A percentile compares a stretch with the other conserved stretches of the same genome.
phyloP scores from a whole-genome alignment of 1,140 invertebrate species.

The Physella acuta region DNA sequence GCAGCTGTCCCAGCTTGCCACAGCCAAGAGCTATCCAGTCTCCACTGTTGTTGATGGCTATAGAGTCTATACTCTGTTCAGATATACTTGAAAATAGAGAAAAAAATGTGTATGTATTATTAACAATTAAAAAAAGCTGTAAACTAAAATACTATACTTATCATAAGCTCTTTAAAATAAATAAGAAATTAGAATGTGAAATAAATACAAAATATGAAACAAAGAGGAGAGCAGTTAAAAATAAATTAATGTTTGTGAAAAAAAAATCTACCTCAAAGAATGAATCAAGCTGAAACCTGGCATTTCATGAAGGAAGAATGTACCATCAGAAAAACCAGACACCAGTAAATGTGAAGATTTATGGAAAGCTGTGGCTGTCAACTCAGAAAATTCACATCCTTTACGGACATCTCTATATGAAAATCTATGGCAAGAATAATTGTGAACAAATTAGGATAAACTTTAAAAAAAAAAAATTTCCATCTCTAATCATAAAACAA shows the following conservation, averaged over 20 bases:
- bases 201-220: too few species aligned
- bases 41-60: slow-evolving; percentile 81
- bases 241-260: too few species aligned
- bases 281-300: slow-evolving; percentile 90
- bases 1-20: slow-evolving; percentile 77
- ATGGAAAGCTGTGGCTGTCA: slow-evolving; percentile 82
- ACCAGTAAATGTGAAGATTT: slow-evolving; percentile 76
- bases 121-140: too few species aligned
- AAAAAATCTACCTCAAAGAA: slow-evolving; percentile 69
- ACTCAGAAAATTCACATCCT: slow-evolving; percentile 31
- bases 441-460: too few species aligned
- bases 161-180: too few species aligned
- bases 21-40: slow-evolving; percentile 88
- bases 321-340: slow-evolving; percentile 77
- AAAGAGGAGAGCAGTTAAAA: too few species aligned
- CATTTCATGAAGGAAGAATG: slow-evolving; percentile 89
- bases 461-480: too few species aligned
- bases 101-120: too few species aligned
- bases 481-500: too few species aligned
- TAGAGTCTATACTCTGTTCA: slow-evolving; percentile 76
- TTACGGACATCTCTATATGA: slow-evolving; percentile 20
- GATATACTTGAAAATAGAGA: slow-evolving; percentile 45
- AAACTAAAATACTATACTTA: too few species aligned
- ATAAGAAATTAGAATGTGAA: too few species aligned
- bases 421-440: slow-evolving; percentile 12